Percentiles rank a stretch among this genome's conserved stretches.
These are phyloP conservation scores for Hemichromis elongatus DNA, from an alignment of 2,113 vertebrate genomes.

Conservation along the genomic window DNA sequence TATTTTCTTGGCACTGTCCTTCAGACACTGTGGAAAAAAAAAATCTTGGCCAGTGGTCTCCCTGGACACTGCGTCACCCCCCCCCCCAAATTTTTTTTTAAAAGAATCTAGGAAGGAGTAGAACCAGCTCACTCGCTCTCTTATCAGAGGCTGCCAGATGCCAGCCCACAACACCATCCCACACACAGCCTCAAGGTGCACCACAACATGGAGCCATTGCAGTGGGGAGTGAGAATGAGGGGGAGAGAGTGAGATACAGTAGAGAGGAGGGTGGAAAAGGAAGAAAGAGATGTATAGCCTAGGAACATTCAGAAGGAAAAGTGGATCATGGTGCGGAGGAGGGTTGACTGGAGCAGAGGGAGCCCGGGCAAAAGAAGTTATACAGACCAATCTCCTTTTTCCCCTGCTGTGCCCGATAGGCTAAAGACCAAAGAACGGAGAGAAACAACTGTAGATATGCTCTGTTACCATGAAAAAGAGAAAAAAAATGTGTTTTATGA, in stretches of 20 bases:
- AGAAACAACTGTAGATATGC: slow-evolving; percentile 6
- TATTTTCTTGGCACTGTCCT: slow-evolving; percentile 20
- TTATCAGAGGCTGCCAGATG: slow-evolving; percentile 75
- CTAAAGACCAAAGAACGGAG: slow-evolving; percentile 18
- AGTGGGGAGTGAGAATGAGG: slow-evolving; percentile 23
- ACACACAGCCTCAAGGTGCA: slow-evolving; percentile 69
- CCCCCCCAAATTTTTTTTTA: neutral
- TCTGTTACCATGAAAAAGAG: slow-evolving; percentile 16
- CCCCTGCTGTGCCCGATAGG: slow-evolving; percentile 13
- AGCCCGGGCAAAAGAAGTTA: slow-evolving; percentile 22
- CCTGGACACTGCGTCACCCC: neutral
- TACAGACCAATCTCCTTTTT: slow-evolving; percentile 1
- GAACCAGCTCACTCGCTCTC: slow-evolving; percentile 46
- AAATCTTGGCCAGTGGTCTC: slow-evolving; percentile 12
- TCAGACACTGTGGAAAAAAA: slow-evolving; percentile 3
- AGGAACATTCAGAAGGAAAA: slow-evolving; percentile 55
- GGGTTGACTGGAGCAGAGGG: slow-evolving; percentile 32
- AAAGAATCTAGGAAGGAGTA: slow-evolving; percentile 49
- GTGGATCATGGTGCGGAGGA: slow-evolving; percentile 55
- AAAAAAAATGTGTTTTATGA: slow-evolving; percentile 9
- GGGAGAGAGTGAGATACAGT: slow-evolving; percentile 35
- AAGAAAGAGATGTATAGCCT: slow-evolving; percentile 45
- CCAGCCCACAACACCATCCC: slow-evolving; percentile 64
- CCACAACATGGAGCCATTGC: slow-evolving; percentile 49
- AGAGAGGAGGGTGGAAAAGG: slow-evolving; percentile 6